Evolutionary conservation across 2,113 vertebrate species (phyloP).

Genomic region (Willisornis vidua): DNA sequence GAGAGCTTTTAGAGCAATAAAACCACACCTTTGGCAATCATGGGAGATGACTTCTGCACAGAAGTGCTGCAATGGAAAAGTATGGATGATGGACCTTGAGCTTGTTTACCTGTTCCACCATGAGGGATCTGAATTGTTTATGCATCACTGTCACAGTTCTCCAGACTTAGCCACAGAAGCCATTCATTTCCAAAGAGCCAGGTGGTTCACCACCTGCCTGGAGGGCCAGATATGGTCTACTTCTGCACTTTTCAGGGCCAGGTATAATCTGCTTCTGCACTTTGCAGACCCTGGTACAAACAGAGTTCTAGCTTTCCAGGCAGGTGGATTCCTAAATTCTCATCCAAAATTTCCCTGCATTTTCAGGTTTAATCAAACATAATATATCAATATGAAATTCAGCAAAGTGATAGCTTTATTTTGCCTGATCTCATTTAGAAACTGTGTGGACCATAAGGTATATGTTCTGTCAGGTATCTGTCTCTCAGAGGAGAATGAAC

Average conservation of each 20-base stretch:
- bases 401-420: background rate
- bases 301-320: background rate
- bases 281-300: background rate
- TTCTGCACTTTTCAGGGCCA: background rate
- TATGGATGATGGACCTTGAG: background rate
- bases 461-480: background rate
- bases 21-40: slow-evolving; percentile 63
- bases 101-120: slow-evolving; percentile 33
- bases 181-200: background rate
- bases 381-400: background rate
- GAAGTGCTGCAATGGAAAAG: slow-evolving; percentile 5
- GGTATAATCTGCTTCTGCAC: background rate
- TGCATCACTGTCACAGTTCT: background rate
- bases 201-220: background rate
- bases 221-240: background rate
- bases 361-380: background rate
- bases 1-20: slow-evolving; percentile 65
- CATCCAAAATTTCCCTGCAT: background rate
- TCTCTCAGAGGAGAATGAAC: background rate
- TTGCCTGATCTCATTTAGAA: background rate
- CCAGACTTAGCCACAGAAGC: background rate
- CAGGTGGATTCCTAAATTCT: background rate
- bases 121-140: slow-evolving; percentile 37
- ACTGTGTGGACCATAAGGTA: background rate
- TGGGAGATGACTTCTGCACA: slow-evolving; percentile 17